Conservation (phyloP, 64 coral and sea anemone species). For the Actinia tenebrosa region DNA sequence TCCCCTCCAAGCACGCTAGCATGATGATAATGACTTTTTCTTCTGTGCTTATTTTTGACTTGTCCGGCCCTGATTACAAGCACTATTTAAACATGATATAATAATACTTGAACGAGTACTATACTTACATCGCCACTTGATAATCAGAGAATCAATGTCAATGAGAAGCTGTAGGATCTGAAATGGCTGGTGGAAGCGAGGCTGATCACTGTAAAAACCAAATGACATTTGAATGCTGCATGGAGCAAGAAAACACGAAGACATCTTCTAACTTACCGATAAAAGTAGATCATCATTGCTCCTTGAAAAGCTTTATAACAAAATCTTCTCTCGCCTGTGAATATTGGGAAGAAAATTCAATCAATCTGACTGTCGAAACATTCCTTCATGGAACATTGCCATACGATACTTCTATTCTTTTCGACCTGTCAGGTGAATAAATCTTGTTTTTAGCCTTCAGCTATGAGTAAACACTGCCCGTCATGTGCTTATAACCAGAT, state of each 20-base stretch:
- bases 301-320: conserved; percentile 77
- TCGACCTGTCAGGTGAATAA: too few relatives aligned
- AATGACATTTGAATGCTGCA: neutral
- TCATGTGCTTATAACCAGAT: too few relatives aligned
- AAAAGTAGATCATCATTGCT: conserved; percentile 83
- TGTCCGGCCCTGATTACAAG: too few relatives aligned
- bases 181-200: conserved; percentile 80
- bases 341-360: neutral
- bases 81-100: too few relatives aligned
- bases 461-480: too few relatives aligned
- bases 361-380: neutral
- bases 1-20: too few relatives aligned
- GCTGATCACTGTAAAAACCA: conserved; percentile 44
- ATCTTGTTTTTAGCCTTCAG: too few relatives aligned
- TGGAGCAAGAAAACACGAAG: too few relatives aligned
- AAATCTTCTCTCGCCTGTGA: conserved; percentile 53
- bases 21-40: too few relatives aligned
- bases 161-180: conserved; percentile 92
- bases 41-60: too few relatives aligned
- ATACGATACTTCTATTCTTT: too few relatives aligned
- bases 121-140: conserved; percentile 97
- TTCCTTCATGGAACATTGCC: neutral
- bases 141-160: conserved; percentile 91
- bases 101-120: neutral
- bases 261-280: conserved; percentile 35